Base-by-base conservation (phyloP, 2,797 vertebrate species). In the Pogoniulus pusillus region DNA sequence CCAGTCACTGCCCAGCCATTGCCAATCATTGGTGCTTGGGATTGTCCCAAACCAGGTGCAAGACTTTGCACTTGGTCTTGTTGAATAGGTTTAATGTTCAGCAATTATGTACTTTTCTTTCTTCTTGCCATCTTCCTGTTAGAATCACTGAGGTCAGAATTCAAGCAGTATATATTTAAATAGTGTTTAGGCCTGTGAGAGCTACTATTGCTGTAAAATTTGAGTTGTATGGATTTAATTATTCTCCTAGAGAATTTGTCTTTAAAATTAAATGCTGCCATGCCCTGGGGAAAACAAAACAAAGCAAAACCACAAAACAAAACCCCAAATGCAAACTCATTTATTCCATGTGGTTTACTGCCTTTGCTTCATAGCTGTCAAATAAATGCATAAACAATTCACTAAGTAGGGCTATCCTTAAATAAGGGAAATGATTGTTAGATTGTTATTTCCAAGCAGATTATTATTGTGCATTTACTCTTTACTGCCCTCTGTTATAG, bases 401-500 rank as follows among this genome's bases (percentile, higher is more conserved):
- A 86, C 29, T 68, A 93, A 88, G 59, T 35, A 88, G 62, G 47
- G 57, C 49, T 57, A 80, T 65, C 39, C 41, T 77, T 90, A 81
- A 90, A 95, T 87, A 87, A 32, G 54, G 81, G 29, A 62, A 92
- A 84, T 87, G 24, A 35, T 55, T 74, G 65, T 81, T 58, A 75
- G 35, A 47, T 47, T 84, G 78, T 74, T 94, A 85, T 91, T 94
- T 92, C 54, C 43, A 92, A 47, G 10, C 9, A 74, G 81, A 62
- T 62, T 79, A 73, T 85, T 92, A 80, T 22, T 70, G 60, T 72
- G 23, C 37, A 55, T 94, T 85, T 84, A 63, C 87, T 95, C 76
- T 82, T 85, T 89, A 93, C 19, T 49, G 62, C 35, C 71, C 47
- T 72, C 26, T 92, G 58, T 41, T 64, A 41, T 16, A 65, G 73